These are phyloP conservation scores for Argyresthia albistria DNA, from an alignment of 2,888 invertebrate genomes.

Conservation along the genomic window DNA sequence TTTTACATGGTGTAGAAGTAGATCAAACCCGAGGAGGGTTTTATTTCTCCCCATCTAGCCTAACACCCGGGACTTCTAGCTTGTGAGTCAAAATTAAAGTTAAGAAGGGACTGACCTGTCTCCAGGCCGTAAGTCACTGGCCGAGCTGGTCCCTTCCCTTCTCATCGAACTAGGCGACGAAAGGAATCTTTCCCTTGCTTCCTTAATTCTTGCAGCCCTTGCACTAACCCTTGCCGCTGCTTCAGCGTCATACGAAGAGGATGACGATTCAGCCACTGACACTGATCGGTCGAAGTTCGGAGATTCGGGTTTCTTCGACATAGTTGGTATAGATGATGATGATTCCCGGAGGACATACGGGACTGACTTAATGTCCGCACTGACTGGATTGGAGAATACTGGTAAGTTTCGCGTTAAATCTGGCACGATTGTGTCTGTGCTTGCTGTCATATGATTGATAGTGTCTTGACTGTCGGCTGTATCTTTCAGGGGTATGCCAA, in stretches of 20 bases:
- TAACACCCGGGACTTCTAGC: too few relatives aligned
- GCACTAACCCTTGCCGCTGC: slow-evolving; percentile 48
- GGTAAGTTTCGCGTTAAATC: slow-evolving; percentile 26
- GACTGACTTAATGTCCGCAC: slow-evolving; percentile 20
- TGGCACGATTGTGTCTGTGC: slow-evolving; percentile 53
- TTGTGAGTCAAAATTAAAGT: too few relatives aligned
- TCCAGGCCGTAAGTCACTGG: slow-evolving; percentile 52
- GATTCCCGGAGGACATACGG: neutral
- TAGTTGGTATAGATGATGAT: neutral
- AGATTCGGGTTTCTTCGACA: neutral
- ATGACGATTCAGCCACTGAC: slow-evolving; percentile 34
- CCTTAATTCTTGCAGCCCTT: slow-evolving; percentile 74
- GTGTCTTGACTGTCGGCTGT: slow-evolving; percentile 45
- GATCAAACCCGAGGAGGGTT: too few relatives aligned
- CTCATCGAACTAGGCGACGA: slow-evolving; percentile 58
- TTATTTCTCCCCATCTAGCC: too few relatives aligned
- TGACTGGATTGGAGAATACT: slow-evolving; percentile 17
- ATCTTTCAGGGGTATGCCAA: neutral
- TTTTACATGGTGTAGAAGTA: too few relatives aligned
- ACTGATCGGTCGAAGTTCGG: slow-evolving; percentile 36
- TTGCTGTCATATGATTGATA: slow-evolving; percentile 29
- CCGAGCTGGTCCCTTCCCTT: slow-evolving; percentile 56
- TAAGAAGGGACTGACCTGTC: slow-evolving; percentile 36
- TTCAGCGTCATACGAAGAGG: slow-evolving; percentile 24
- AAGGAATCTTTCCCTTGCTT: slow-evolving; percentile 82